These are phyloP conservation scores for Enteromius viviparus DNA, from an alignment of 2,797 vertebrate species.

Conservation along the genomic window DNA sequence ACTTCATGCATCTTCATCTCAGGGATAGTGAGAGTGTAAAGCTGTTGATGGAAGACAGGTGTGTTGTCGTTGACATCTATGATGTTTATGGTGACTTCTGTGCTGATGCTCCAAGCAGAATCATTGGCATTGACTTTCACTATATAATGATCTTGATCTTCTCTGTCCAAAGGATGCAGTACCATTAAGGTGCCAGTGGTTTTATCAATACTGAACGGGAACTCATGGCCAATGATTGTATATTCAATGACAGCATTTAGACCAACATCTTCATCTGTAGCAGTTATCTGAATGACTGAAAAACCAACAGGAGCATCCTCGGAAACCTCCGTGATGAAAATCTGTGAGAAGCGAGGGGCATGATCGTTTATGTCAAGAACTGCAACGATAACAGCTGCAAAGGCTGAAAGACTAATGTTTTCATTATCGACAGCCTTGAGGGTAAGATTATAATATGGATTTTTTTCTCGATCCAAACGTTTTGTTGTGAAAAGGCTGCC, in stretches of 20 bases:
- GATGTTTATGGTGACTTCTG: constrained; percentile 74
- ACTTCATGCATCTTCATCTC: constrained; percentile 68
- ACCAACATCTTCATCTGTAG: constrained; percentile 74
- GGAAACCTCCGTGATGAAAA: constrained; percentile 70
- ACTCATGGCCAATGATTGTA: constrained; percentile 65
- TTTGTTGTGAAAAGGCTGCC: constrained; percentile 72
- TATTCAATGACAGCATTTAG: constrained; percentile 72
- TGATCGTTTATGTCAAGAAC: constrained; percentile 82
- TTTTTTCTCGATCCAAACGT: constrained; percentile 76
- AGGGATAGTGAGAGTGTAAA: constrained; percentile 65
- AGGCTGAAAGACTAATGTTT: constrained; percentile 64
- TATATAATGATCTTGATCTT: constrained; percentile 71
- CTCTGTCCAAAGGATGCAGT: constrained; percentile 72
- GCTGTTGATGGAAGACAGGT: constrained; percentile 71
- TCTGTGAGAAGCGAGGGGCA: constrained; percentile 74
- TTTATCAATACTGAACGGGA: constrained; percentile 73
- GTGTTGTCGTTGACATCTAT: constrained; percentile 77
- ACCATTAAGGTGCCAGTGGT: constrained; percentile 71
- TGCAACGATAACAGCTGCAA: constrained; percentile 64
- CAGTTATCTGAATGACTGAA: constrained; percentile 68
- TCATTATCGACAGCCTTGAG: constrained; percentile 73
- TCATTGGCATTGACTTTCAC: constrained; percentile 79
- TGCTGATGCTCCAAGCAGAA: constrained; percentile 79
- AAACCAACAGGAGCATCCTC: constrained; percentile 75
- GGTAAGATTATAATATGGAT: constrained; percentile 70